A percentile compares a stretch with the other conserved stretches of the same genome.
Evolutionary conservation across 1,140 invertebrate genomes (phyloP).

Genomic region (Schmidtea mediterranea): DNA sequence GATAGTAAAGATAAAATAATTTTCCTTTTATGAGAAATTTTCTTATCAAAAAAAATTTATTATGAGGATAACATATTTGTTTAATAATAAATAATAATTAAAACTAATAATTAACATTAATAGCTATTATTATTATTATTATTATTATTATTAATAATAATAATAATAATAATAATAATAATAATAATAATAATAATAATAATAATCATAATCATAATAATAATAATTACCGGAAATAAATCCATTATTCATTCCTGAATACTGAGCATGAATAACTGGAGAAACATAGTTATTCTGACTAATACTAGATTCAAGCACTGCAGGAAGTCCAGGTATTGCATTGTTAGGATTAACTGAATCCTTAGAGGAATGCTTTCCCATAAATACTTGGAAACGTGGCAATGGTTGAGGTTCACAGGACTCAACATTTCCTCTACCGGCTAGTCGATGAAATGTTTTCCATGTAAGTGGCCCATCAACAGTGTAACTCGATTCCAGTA

Average conservation of each 20-base stretch:
- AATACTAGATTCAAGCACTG: too few relatives aligned
- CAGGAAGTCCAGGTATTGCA: too few relatives aligned
- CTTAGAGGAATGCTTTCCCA: not conserved
- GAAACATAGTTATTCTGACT: too few relatives aligned
- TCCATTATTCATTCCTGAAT: too few relatives aligned
- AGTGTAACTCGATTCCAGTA: slow-evolving; percentile 19
- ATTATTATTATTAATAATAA: slow-evolving; percentile 1
- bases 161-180: slow-evolving; percentile 4
- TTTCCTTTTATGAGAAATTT: too few relatives aligned
- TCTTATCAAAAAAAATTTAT: not conserved
- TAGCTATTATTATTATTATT: not conserved
- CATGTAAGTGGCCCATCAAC: slow-evolving; percentile 56
- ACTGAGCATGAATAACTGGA: too few relatives aligned
- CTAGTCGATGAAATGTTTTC: slow-evolving; percentile 77
- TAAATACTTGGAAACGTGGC: slow-evolving; percentile 45
- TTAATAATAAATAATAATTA: not conserved
- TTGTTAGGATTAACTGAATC: not conserved
- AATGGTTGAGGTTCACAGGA: slow-evolving; percentile 83
- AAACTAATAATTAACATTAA: too few relatives aligned
- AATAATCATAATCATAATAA: not conserved
- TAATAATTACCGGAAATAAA: not conserved
- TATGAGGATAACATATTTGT: not conserved
- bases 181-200: slow-evolving; percentile 3
- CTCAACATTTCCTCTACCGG: slow-evolving; percentile 60
- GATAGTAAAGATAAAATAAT: too few relatives aligned